Evolutionary conservation across 2,797 vertebrate genomes (phyloP), one percentile per base, ranked within the genome.

Genomic region (Notoglanidium macrostoma): DNA sequence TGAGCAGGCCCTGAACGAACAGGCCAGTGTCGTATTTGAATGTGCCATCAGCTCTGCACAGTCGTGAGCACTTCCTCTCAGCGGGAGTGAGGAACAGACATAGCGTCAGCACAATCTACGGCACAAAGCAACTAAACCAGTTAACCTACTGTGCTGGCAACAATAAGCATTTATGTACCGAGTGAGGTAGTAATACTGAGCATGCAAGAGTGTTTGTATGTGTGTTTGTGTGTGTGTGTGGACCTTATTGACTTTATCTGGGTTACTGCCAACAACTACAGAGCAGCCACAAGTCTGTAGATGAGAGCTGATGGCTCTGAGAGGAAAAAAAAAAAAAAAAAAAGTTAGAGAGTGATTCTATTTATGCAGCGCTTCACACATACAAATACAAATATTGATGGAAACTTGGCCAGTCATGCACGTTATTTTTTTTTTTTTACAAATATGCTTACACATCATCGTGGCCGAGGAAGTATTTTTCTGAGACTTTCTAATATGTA

Each of bases 161-260:
- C 29, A 46, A 19, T 59, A 44, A 59, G 29, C 65, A 72, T 35
- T 77, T 83, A 59, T 79, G 23, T 77, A 32, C 21, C 0, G 67
- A 63, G 44, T 67, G 26, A 5, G 10, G 21, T 54, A 72, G 40
- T 35, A 74, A 68, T 81, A 9, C 23, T 72, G 61, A 61, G 83
- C 44, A 76, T 44, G 78, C 23, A 51, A 35, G 35, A n/a, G 19
- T 59, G 49, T 88, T 40, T 83, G 17, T 84, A 63, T 83, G 70
- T 49, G 5, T 74, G 46, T 49, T 1, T 54, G 73, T 88, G 51
- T 83, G 19, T 84, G 65, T 91, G 90, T 86, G 76, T 84, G 74
- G 96, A 99, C 98, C 97, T 99, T 99, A 92, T 99, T 99, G 83
- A 99, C 96, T 96, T 99, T 99, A 91, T 99, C 97, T 86, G 98